Percentiles rank a stretch among this genome's conserved stretches.
Conservation (phyloP, 2,888 invertebrate genomes). For the Teinopalpus imperialis region DNA sequence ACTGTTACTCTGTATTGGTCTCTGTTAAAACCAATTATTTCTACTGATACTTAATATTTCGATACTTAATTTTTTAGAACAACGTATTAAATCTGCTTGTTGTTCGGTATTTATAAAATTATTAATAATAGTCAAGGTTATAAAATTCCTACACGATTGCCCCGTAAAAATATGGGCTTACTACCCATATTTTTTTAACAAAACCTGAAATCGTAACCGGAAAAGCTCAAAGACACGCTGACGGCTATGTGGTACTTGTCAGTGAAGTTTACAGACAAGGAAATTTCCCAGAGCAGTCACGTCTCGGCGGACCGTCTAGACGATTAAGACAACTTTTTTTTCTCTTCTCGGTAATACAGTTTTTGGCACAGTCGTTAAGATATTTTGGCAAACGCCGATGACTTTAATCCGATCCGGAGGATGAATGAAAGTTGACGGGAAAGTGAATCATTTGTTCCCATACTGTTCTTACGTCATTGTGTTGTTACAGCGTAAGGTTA, state of each 20-base stretch:
- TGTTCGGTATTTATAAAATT: too few species aligned
- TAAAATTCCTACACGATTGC: too few species aligned
- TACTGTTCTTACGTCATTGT: slow-evolving; percentile 38
- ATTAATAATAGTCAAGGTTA: too few species aligned
- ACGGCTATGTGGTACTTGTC: slow-evolving; percentile 2
- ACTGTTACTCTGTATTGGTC: too few species aligned
- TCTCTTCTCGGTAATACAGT: slow-evolving; percentile 73
- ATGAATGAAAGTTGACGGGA: slow-evolving; percentile 74
- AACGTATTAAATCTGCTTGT: too few species aligned
- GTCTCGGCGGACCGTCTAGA: slow-evolving; percentile 72
- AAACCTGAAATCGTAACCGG: too few species aligned
- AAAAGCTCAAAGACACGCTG: slow-evolving; percentile 1
- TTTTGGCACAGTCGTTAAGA: slow-evolving; percentile 71
- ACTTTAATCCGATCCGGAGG: slow-evolving; percentile 69
- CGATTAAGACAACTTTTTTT: slow-evolving; percentile 56
- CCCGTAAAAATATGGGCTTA: too few species aligned
- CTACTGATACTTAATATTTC: too few species aligned
- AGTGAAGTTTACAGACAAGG: slow-evolving; percentile 25
- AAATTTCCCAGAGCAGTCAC: slow-evolving; percentile 55
- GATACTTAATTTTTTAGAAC: too few species aligned
- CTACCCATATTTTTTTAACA: too few species aligned
- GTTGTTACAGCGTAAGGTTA: too few species aligned
- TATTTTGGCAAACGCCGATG: slow-evolving; percentile 70
- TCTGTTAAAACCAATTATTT: too few species aligned
- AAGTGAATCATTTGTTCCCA: slow-evolving; percentile 51